Conservation (phyloP, 2,113 vertebrate genomes). For the Lathamus discolor region DNA sequence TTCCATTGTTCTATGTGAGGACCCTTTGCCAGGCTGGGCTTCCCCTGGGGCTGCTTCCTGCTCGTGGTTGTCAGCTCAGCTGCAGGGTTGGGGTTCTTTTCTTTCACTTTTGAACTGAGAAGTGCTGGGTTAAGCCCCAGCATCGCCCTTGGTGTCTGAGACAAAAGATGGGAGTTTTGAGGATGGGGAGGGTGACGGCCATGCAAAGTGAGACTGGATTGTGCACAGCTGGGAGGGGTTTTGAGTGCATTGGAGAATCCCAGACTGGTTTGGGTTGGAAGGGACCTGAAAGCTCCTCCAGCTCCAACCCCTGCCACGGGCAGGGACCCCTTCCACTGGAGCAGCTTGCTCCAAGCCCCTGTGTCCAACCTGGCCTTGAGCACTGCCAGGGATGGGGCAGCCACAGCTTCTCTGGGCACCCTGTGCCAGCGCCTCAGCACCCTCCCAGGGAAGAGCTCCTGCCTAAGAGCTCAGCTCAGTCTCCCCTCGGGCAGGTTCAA, state of each 20-base stretch:
- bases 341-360: background rate
- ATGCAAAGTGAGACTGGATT: background rate
- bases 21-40: background rate
- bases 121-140: background rate
- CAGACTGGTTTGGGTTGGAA: background rate
- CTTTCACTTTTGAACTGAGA: background rate
- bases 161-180: background rate
- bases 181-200: background rate
- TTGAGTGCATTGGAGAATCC: background rate
- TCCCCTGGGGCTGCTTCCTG: background rate
- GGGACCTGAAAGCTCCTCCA: background rate
- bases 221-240: too few species aligned
- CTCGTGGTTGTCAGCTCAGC: background rate
- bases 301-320: accelerated
- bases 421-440: too few species aligned
- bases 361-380: too few species aligned
- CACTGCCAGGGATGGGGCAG: too few species aligned
- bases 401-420: too few species aligned
- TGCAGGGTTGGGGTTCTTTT: background rate
- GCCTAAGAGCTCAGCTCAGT: too few species aligned
- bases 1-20: background rate
- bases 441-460: too few species aligned
- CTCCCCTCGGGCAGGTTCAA: too few species aligned
- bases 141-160: background rate
- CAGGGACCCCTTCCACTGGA: background rate